Base-by-base conservation (phyloP, 64 coral and sea anemone species). In the Stichodactyla helianthus region DNA sequence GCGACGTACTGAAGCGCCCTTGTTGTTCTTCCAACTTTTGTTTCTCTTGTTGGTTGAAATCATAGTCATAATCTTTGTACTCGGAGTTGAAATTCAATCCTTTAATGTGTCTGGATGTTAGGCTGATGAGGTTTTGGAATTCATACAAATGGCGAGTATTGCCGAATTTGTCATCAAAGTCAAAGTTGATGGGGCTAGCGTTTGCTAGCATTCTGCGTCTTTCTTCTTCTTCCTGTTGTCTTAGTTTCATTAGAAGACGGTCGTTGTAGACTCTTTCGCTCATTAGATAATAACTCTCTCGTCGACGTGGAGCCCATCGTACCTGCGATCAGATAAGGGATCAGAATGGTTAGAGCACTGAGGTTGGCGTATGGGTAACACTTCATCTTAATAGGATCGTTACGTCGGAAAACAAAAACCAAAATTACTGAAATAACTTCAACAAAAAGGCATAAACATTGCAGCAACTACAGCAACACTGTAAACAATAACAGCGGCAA, bases 241-340 rank as follows among this genome's bases (percentile, higher is more conserved):
- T 85, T 51, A 96, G 91, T 70, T 93, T 88, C 64, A 93, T 79
- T 79, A 93, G 23, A 50, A 96, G 28, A 0, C 94, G 91, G 71
- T 96, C 94, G 52, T 96, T 96, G 79, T 93, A 96, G 13, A 96
- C 88, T 17, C 94, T 70, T 57, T 96, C 94, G 51, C 94, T 96
- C 94, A 96, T 96, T 31, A 96, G 44, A 55, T 96, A 96, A 58
- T 96, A 96, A 26, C 94, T 96, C 63, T 96, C 94, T 13, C 94
- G 94, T 78, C 94, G 79, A 44, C 91, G 91, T 5, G 94, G 94
- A 23, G 91, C 91, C 94, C 94, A 96, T 18, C 74, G 91, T 6
- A 93, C 94, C 94, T 96, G 79, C 35, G 59, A 9, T 65, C 19
- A 65, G 22, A 65, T 65, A 65, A 7, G 7, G 19, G 5, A 65